Evolutionary conservation across 2,888 invertebrate species (phyloP), one percentile per base, ranked within the genome.

Genomic region (Drosophila setosimentum): DNA sequence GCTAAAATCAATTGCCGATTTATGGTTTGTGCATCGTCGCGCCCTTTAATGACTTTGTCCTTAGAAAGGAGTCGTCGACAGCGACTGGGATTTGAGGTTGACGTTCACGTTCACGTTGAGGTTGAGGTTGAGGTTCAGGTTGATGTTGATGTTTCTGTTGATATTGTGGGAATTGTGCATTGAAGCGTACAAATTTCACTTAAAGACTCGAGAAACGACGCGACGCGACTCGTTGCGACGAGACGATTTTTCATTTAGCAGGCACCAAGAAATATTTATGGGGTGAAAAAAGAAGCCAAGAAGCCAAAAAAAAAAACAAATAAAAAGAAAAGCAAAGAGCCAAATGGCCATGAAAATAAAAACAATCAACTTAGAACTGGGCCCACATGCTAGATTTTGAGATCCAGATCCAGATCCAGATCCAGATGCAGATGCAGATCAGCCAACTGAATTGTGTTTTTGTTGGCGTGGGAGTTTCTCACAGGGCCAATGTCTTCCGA

Each of bases 391-490:
- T 35, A 53, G 35, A 51, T 35, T n/a, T n/a, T 32, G 8, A 45
- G 29, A 48, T 55, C 27, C 50, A 65, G 37, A 58, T 59, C 29
- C 11, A 45, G 29, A 48, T 55, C 27, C 50, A 65, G 37, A 58
- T 59, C 29, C 37, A 60, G 66, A 73, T 76, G 35, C 57, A 63
- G 55, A 72, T 72, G 49, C 55, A 60, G 75, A 78, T 67, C 77
- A 61, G 58, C 57, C 51, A 60, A 45, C 42, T 60, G 63, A 77
- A 70, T 64, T 66, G 73, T 63, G 35, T 72, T 68, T n/a, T 29
- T 33, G 54, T 24, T 59, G 62, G 70, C 87, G 87, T 87, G 87
- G 87, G 87, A 87, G 87, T 87, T 84, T 87, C 87, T 71, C 87
- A 87, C 75, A 80, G 80, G 83, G 82, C 76, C 82, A 83, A 83